A percentile compares a stretch with the other conserved stretches of the same genome.
Evolutionary conservation across 2,888 invertebrate genomes (phyloP).

Genomic region (Cryptocephalus primarius): DNA sequence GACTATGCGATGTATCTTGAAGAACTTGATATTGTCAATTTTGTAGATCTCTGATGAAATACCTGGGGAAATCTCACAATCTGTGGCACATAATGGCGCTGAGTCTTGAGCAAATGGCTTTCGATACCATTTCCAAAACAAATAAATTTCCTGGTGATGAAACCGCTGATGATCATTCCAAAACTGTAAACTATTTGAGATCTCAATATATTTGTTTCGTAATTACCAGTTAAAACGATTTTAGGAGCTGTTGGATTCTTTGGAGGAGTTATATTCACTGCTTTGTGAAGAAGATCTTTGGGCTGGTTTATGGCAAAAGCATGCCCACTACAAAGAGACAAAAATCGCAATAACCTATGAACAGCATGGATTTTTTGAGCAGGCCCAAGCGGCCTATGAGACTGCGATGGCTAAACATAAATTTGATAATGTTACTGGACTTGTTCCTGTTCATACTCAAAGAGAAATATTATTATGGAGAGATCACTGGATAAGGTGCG

Average conservation of each 20-base stretch:
- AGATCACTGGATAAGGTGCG: conserved; percentile 64
- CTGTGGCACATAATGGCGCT: conserved; percentile 94
- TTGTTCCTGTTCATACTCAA: conserved; percentile 65
- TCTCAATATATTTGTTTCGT: too few relatives aligned
- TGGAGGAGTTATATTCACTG: conserved; percentile 86
- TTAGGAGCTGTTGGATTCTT: conserved; percentile 57
- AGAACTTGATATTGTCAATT: neutral
- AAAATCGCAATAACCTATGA: conserved; percentile 83
- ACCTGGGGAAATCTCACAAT: conserved; percentile 90
- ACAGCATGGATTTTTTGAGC: conserved; percentile 93
- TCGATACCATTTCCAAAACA: conserved; percentile 39
- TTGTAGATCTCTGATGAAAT: conserved; percentile 62
- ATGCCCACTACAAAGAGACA: conserved; percentile 86
- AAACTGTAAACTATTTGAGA: conserved; percentile 37
- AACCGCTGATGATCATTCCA: conserved; percentile 60
- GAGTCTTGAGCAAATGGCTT: conserved; percentile 77
- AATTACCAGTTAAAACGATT: neutral
- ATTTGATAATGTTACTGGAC: conserved; percentile 65
- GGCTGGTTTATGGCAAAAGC: conserved; percentile 91
- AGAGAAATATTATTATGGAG: conserved; percentile 72
- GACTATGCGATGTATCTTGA: conserved; percentile 21
- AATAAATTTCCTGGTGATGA: conserved; percentile 47
- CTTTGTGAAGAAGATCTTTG: conserved; percentile 94
- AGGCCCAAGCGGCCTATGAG: conserved; percentile 82
- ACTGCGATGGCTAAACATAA: conserved; percentile 79